Percentiles rank a stretch among this genome's conserved stretches.
Conservation (phyloP, 1,140 invertebrate species). For the Pseudomyrmex cubaensis region DNA sequence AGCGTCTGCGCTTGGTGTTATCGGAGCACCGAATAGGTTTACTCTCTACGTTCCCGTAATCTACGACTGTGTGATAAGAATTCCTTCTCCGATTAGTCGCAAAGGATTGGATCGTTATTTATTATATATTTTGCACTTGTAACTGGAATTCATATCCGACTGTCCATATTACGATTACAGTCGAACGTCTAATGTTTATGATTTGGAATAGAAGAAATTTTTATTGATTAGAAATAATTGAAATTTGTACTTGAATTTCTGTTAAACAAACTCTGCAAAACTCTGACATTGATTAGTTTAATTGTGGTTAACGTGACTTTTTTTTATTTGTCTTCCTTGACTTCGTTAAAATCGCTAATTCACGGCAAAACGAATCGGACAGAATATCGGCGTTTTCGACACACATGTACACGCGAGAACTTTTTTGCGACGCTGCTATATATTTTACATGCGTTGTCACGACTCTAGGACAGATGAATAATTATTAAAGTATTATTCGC, state of each 20-base stretch:
- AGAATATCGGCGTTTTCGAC: neutral
- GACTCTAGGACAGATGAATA: slow-evolving; percentile 12
- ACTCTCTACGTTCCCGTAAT: neutral
- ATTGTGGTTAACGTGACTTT: neutral
- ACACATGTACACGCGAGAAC: neutral
- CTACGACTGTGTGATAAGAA: neutral
- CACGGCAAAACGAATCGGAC: neutral
- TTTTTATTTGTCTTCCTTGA: neutral
- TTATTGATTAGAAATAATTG: too few relatives aligned
- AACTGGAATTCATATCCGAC: too few relatives aligned
- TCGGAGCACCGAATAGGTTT: slow-evolving; percentile 24
- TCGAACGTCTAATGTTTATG: too few relatives aligned
- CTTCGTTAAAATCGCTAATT: slow-evolving; percentile 6
- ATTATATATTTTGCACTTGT: too few relatives aligned
- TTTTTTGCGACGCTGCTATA: slow-evolving; percentile 1
- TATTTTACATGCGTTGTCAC: neutral
- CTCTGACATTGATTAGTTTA: neutral
- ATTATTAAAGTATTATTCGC: slow-evolving; percentile 39
- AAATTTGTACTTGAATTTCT: too few relatives aligned
- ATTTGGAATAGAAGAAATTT: too few relatives aligned
- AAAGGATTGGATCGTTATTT: neutral
- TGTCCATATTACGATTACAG: too few relatives aligned
- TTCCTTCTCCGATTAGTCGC: slow-evolving; percentile 13
- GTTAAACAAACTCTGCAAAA: too few relatives aligned
- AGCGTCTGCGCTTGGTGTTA: slow-evolving; percentile 44